Conservation (phyloP, 2,113 vertebrate species). For the Spea multiplicata region DNA sequence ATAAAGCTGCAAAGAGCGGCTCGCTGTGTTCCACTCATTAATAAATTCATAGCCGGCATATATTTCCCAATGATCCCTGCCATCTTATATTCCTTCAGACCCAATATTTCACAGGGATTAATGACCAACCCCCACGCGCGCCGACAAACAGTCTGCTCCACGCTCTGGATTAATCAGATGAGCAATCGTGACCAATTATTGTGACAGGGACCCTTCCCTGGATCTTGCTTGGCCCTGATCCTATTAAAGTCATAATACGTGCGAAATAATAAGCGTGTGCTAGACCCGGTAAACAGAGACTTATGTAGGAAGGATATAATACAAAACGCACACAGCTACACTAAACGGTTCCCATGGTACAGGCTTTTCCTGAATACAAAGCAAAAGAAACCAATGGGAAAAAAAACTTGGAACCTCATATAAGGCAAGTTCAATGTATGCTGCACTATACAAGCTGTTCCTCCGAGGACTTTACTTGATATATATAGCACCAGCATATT, state of each 20-base stretch:
- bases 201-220: conserved; percentile 29
- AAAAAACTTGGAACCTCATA: too few relatives aligned
- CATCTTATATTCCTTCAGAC: neutral
- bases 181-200: conserved; percentile 46
- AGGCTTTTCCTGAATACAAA: neutral
- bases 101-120: conserved; percentile 37
- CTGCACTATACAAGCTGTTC: too few relatives aligned
- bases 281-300: neutral
- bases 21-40: neutral
- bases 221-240: conserved; percentile 18
- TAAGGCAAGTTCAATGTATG: too few relatives aligned
- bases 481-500: too few relatives aligned
- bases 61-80: conserved; percentile 5
- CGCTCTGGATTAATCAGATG: conserved; percentile 31
- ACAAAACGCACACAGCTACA: neutral
- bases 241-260: conserved; percentile 27
- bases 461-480: too few relatives aligned
- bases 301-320: neutral
- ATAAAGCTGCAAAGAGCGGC: neutral
- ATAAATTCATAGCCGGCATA: conserved; percentile 1
- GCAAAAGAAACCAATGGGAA: too few relatives aligned
- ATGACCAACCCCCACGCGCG: conserved; percentile 22
- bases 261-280: neutral
- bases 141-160: conserved; percentile 31
- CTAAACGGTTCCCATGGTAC: neutral